phyloP scores from a whole-genome alignment of 2,113 vertebrate species.

The Ranitomeya variabilis region DNA sequence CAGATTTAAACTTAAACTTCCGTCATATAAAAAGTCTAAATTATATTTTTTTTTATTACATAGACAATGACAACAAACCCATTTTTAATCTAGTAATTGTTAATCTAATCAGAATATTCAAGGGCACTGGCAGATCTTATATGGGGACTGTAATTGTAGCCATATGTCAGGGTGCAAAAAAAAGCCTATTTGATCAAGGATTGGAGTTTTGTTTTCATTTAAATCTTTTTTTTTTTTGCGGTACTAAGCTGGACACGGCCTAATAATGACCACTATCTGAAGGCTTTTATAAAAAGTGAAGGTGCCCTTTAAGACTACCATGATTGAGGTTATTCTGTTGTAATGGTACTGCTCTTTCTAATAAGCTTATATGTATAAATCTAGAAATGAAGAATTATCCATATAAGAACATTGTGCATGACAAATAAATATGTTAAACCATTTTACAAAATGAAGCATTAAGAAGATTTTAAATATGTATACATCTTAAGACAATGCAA shows the following conservation, averaged over 20 bases:
- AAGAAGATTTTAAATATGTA: conserved; percentile 35
- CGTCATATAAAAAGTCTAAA: no score
- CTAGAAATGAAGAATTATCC: conserved; percentile 44
- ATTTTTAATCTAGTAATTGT: no score
- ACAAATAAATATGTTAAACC: conserved; percentile 53
- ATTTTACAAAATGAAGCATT: conserved; percentile 49
- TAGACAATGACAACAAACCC: no score
- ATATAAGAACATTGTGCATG: conserved; percentile 48
- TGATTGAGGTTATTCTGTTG: not conserved
- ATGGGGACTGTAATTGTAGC: no score
- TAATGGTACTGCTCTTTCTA: conserved; percentile 12
- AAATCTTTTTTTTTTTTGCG: not conserved
- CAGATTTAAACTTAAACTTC: no score
- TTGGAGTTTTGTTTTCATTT: not conserved
- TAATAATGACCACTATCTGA: not conserved
- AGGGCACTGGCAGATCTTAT: no score
- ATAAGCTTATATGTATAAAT: conserved; percentile 25
- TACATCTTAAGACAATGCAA: conserved; percentile 25
- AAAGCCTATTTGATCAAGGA: no score
- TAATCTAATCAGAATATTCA: no score
- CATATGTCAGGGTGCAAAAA: no score
- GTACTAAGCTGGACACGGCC: not conserved
- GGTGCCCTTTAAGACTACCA: not conserved
- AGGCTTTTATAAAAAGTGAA: not conserved
- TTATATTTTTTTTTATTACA: no score